A percentile compares a stretch with the other conserved stretches of the same genome.
These are phyloP conservation scores for Ptychobarbus kaznakovi DNA, from an alignment of 2,797 vertebrate genomes.

Conservation along the genomic window DNA sequence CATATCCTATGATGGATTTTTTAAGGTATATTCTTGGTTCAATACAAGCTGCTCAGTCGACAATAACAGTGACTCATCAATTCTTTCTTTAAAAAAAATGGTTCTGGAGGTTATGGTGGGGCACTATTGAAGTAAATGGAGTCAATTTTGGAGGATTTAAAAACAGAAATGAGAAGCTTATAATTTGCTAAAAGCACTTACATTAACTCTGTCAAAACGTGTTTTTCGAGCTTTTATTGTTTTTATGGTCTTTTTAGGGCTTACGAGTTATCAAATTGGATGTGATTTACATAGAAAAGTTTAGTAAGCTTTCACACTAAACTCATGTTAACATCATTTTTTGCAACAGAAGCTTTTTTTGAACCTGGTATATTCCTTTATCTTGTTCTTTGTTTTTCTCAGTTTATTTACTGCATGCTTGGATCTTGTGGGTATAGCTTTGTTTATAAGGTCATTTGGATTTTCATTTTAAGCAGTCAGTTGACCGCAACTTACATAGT, in stretches of 20 bases:
- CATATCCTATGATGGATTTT: slow-evolving; percentile 64
- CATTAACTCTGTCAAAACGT: neutral
- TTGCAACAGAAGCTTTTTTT: neutral
- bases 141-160: neutral
- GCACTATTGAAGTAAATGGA: neutral
- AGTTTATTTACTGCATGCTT: slow-evolving; percentile 61
- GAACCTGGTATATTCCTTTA: neutral
- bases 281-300: neutral
- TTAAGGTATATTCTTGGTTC: slow-evolving; percentile 40
- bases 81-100: neutral
- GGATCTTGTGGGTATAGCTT: slow-evolving; percentile 57
- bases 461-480: slow-evolving; percentile 38
- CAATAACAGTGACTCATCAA: neutral
- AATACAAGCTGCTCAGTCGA: neutral
- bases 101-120: neutral
- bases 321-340: neutral
- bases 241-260: neutral
- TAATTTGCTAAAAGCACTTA: neutral
- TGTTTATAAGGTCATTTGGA: slow-evolving; percentile 58
- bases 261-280: neutral
- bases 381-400: slow-evolving; percentile 64
- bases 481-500: slow-evolving; percentile 15
- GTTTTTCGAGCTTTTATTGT: neutral
- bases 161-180: neutral
- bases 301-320: neutral